Conservation (phyloP, 2,888 invertebrate species). For the Xanthorhoe designata region DNA sequence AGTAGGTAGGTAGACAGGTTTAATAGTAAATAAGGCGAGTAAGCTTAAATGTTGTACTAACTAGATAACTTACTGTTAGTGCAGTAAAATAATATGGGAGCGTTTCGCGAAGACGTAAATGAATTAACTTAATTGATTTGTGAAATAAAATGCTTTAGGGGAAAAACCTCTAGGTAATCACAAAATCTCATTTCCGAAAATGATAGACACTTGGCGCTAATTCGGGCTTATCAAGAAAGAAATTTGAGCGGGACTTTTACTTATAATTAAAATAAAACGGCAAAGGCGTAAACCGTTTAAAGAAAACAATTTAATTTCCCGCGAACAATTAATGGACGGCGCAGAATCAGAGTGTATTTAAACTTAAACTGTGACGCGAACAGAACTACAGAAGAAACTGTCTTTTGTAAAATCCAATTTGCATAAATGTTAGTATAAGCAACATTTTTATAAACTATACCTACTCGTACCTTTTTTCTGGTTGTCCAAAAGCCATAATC, state of each 20-base stretch:
- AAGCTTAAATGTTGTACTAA: no score
- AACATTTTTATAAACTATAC: no score
- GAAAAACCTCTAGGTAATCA: conserved; percentile 5
- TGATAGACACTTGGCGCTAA: conserved; percentile 45
- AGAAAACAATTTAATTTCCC: conserved; percentile 67
- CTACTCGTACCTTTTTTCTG: no score
- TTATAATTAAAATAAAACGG: conserved; percentile 61
- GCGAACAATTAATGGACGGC: conserved; percentile 58
- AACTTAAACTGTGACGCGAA: conserved; percentile 25
- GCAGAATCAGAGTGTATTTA: conserved; percentile 51
- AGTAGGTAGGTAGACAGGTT: not conserved
- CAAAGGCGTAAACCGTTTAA: conserved; percentile 59
- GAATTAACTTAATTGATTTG: not conserved
- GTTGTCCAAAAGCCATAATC: no score
- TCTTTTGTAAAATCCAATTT: not conserved
- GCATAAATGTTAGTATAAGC: no score
- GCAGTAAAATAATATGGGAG: not conserved
- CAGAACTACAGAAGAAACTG: not conserved
- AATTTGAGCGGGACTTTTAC: conserved; percentile 54
- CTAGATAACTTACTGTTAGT: no score
- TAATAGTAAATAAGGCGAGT: no score
- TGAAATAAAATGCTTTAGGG: not conserved
- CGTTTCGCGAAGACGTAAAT: not conserved
- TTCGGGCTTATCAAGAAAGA: conserved; percentile 54
- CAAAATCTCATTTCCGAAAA: conserved; percentile 40